Conservation (phyloP, 53 echinoderm and acorn worm genomes). For the Holothuria scabra region DNA sequence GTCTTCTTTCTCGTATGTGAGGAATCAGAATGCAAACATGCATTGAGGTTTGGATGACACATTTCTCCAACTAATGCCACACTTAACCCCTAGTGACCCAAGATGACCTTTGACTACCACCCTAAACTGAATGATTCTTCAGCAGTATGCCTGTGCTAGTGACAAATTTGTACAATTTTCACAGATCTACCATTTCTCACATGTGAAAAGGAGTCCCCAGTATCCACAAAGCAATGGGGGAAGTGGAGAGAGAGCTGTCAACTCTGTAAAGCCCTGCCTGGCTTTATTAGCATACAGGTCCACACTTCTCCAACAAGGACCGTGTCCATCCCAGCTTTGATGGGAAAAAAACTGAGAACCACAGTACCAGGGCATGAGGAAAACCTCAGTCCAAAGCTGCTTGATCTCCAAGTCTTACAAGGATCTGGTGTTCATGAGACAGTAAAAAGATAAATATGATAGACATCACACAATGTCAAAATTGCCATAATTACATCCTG, state of each 20-base stretch:
- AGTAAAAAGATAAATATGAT: neutral
- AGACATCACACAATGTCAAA: neutral
- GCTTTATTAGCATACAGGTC: slow-evolving; percentile 28
- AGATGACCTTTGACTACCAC: too few relatives aligned
- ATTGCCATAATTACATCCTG: neutral
- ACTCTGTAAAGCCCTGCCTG: slow-evolving; percentile 44
- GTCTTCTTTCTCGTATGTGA: too few relatives aligned
- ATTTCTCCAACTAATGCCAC: too few relatives aligned
- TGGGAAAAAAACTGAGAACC: slow-evolving; percentile 40
- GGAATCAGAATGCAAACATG: too few relatives aligned
- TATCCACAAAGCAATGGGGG: slow-evolving; percentile 68
- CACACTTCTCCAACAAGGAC: slow-evolving; percentile 26
- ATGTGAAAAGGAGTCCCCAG: slow-evolving; percentile 47
- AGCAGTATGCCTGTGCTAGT: slow-evolving; percentile 1
- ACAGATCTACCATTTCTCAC: slow-evolving; percentile 2
- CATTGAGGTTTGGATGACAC: too few relatives aligned
- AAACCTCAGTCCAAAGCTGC: slow-evolving; percentile 30
- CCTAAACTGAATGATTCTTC: too few relatives aligned
- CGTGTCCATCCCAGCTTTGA: slow-evolving; percentile 27
- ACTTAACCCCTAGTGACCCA: too few relatives aligned
- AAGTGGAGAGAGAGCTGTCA: slow-evolving; percentile 63
- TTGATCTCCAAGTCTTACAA: slow-evolving; percentile 25
- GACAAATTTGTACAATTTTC: slow-evolving; percentile 20
- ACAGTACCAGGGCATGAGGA: slow-evolving; percentile 5
- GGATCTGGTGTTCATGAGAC: neutral